Evolutionary conservation across 2,888 invertebrate species (phyloP).

Genomic region (Crematogaster levior): DNA sequence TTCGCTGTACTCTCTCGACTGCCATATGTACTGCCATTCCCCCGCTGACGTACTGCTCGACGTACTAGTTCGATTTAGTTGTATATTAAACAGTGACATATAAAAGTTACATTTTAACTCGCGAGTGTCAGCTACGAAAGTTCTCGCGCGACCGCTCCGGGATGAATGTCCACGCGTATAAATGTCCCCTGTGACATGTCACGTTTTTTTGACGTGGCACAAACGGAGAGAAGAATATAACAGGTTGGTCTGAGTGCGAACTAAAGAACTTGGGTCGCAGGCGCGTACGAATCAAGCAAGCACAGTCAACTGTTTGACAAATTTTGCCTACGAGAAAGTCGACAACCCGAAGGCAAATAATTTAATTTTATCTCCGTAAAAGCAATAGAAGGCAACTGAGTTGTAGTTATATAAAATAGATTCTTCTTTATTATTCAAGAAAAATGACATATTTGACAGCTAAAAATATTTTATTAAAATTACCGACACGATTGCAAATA

Average conservation of each 20-base stretch:
- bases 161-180: constrained; percentile 12
- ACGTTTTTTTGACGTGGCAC: constrained; percentile 20
- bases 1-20: constrained; percentile 2
- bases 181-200: constrained; percentile 31
- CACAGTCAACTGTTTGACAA: not conserved
- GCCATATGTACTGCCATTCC: constrained; percentile 47
- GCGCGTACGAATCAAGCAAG: constrained; percentile 18
- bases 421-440: not conserved
- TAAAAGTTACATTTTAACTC: constrained; percentile 9
- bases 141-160: constrained; percentile 17
- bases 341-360: not conserved
- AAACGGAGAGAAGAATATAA: constrained; percentile 29
- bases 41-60: constrained; percentile 18
- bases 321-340: not conserved
- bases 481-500: not conserved
- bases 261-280: not conserved
- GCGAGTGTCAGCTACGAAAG: constrained; percentile 3
- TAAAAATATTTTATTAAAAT: not conserved
- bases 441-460: not conserved
- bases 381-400: not conserved
- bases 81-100: not conserved
- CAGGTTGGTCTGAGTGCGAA: constrained; percentile 14
- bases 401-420: not conserved
- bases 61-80: constrained; percentile 43
- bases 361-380: not conserved